Percentiles rank a stretch among this genome's conserved stretches.
These are phyloP conservation scores for Halocynthia aurantium DNA, from an alignment of 23 tunicate genomes.

Conservation along the genomic window DNA sequence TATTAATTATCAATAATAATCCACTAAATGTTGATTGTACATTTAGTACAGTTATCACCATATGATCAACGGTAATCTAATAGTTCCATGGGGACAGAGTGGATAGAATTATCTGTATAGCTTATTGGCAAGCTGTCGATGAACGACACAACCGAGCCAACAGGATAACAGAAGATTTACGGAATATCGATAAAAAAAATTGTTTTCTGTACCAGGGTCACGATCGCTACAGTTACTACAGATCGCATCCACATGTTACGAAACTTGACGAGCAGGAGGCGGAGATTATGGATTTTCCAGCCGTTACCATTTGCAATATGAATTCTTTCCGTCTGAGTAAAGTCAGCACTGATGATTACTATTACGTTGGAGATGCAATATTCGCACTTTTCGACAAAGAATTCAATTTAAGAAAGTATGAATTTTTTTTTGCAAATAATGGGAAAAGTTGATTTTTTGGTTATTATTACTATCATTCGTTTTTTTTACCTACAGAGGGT, in stretches of 20 bases:
- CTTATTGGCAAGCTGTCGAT: no score
- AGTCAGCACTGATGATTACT: slow-evolving; percentile 75
- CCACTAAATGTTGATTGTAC: no score
- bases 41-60: no score
- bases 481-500: slow-evolving; percentile 23
- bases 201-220: slow-evolving; percentile 29
- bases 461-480: not conserved
- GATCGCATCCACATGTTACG: slow-evolving; percentile 75
- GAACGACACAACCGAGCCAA: no score
- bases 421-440: not conserved
- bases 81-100: no score
- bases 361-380: slow-evolving; percentile 30
- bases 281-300: slow-evolving; percentile 54
- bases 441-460: not conserved
- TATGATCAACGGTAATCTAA: no score
- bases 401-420: slow-evolving; percentile 19
- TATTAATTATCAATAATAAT: not conserved
- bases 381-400: slow-evolving; percentile 33
- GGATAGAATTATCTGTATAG: no score
- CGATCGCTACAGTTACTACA: slow-evolving; percentile 68
- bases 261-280: slow-evolving; percentile 83
- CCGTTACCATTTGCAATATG: slow-evolving; percentile 86
- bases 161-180: no score
- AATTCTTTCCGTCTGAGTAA: slow-evolving; percentile 60
- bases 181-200: no score